These are phyloP conservation scores for Poecilobothrus nobilitatus DNA, from an alignment of 2,888 invertebrate species.

Conservation along the genomic window DNA sequence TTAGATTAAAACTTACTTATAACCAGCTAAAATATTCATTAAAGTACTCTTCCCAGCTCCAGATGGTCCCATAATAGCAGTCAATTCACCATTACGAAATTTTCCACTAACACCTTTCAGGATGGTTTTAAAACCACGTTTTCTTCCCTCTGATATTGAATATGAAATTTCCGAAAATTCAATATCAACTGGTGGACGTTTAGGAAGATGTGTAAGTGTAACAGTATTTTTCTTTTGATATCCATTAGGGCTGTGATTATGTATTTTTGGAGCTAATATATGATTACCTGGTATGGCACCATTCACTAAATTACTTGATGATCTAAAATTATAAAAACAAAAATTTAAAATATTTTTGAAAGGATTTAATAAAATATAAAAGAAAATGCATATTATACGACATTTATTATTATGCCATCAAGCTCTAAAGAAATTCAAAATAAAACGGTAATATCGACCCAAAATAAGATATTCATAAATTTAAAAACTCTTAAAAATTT, in stretches of 20 bases:
- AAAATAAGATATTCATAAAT: no score
- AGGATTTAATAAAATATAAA: no score
- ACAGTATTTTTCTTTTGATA: slow-evolving; percentile 58
- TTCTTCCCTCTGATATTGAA: slow-evolving; percentile 75
- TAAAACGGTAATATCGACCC: no score
- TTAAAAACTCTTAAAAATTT: no score
- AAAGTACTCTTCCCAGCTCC: slow-evolving; percentile 69
- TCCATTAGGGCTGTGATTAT: slow-evolving; percentile 53
- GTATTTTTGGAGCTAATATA: slow-evolving; percentile 59
- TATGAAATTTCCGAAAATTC: slow-evolving; percentile 82
- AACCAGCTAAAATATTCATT: slow-evolving; percentile 82
- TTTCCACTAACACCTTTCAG: slow-evolving; percentile 82
- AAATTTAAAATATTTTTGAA: background rate
- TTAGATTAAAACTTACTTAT: slow-evolving; percentile 56
- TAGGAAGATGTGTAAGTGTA: slow-evolving; percentile 70
- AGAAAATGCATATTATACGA: no score
- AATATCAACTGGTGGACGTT: slow-evolving; percentile 81
- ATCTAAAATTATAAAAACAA: slow-evolving; percentile 45
- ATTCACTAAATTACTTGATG: slow-evolving; percentile 66
- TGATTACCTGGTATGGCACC: slow-evolving; percentile 48
- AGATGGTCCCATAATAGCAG: slow-evolving; percentile 94
- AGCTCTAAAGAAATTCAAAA: no score
- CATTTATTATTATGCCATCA: no score
- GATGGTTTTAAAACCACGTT: slow-evolving; percentile 75
- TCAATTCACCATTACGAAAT: slow-evolving; percentile 82